Evolutionary conservation across 2,113 vertebrate species (phyloP), one percentile per base, ranked within the genome.

Genomic region (Eleginops maclovinus): DNA sequence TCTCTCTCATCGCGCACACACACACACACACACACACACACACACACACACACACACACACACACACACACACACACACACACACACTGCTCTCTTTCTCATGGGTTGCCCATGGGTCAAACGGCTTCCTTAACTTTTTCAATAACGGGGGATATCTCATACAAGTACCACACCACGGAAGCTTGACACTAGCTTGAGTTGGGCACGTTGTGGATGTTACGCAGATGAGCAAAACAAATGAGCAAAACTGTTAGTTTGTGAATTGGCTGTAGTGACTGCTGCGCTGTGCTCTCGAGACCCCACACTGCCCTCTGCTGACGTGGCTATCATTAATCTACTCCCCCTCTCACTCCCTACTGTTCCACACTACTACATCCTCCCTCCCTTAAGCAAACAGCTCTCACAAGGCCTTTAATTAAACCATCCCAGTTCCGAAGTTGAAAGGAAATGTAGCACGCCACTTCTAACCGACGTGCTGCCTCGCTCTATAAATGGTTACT

Each of bases 301-400:
- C 75, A 85, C 62, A 71, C 73, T 86, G 89, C 88, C 85, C 87
- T 75, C 88, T 87, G 67, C 80, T 91, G 91, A 72, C 66, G 22
- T 11, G 3, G 28, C 58, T 24, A 15, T 72, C 53, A 56, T 63
- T 76, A 41, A 41, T 69, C 69, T 55, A 1, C 54, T 65, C 62
- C 4, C 21, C 21, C 31, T 16, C 58, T 49, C 64, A 61, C 73
- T 53, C 21, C 36, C 60, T n/a, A 47, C 46, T 61, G 11, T 36
- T 49, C 11, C 67, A 46, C 26, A 43, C 9, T 43, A 24, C 60
- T 59, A 3, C 22, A 53, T 63, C 73, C 65, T 70, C 44, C 72
- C 77, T 77, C 81, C 62, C 66, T 56, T 65, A 50, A 64, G 47
- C 74, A 91, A 87, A 86, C 76, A 75, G 43, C 50, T 64, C 61